Evolutionary conservation across 2,888 invertebrate species (phyloP).

Genomic region (Mechanitis messenoides): DNA sequence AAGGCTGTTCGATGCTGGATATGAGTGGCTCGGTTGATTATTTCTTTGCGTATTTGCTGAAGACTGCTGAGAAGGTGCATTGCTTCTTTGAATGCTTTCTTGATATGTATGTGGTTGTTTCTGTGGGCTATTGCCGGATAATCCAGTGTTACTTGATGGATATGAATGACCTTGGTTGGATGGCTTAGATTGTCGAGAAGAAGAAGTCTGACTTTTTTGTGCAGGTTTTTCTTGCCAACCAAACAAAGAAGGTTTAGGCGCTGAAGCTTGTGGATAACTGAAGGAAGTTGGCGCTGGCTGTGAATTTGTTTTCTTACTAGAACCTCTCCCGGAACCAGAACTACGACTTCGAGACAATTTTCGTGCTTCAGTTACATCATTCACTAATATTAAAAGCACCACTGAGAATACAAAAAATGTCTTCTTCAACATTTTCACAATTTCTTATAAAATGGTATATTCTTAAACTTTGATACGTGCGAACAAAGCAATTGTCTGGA

Average conservation of each 20-base stretch:
- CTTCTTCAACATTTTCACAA: slow-evolving; percentile 22
- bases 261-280: slow-evolving; percentile 54
- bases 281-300: slow-evolving; percentile 63
- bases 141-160: slow-evolving; percentile 58
- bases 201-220: slow-evolving; percentile 46
- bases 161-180: slow-evolving; percentile 53
- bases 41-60: slow-evolving; percentile 28
- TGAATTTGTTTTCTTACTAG: slow-evolving; percentile 52
- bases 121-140: slow-evolving; percentile 51
- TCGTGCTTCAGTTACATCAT: slow-evolving; percentile 41
- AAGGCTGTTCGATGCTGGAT: slow-evolving; percentile 56
- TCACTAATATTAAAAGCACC: slow-evolving; percentile 32
- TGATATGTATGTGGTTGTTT: slow-evolving; percentile 49
- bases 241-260: slow-evolving; percentile 49
- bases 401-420: slow-evolving; percentile 23
- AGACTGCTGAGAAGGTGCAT: slow-evolving; percentile 43
- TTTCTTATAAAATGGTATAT: neutral
- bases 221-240: slow-evolving; percentile 65
- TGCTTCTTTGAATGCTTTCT: slow-evolving; percentile 56
- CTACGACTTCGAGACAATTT: slow-evolving; percentile 61
- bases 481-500: slow-evolving; percentile 37
- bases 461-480: slow-evolving; percentile 22
- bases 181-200: slow-evolving; percentile 48
- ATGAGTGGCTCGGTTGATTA: slow-evolving; percentile 45
- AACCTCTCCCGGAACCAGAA: slow-evolving; percentile 55